A percentile compares a stretch with the other conserved stretches of the same genome.
These are phyloP conservation scores for Steinernema scapterisci DNA, from an alignment of 2,888 invertebrate genomes.

Conservation along the genomic window DNA sequence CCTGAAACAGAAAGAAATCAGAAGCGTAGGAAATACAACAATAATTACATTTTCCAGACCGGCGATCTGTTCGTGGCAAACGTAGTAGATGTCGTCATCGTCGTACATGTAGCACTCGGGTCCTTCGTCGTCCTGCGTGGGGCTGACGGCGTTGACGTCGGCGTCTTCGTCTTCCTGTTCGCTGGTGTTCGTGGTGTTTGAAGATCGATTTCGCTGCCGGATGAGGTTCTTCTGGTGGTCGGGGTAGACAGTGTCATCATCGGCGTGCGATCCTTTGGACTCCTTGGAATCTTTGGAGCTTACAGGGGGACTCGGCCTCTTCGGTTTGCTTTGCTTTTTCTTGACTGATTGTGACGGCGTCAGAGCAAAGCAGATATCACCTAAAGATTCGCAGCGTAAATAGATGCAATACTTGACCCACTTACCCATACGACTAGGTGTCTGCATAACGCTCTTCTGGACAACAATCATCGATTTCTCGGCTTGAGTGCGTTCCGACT, in stretches of 20 bases:
- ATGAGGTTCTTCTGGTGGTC: not conserved
- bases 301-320: not conserved
- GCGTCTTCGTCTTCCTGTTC: not conserved
- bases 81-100: slow-evolving; percentile 19
- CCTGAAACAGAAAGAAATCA: not conserved
- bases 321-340: not conserved
- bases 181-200: not conserved
- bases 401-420: not conserved
- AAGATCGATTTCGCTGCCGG: not conserved
- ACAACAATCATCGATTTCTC: not conserved
- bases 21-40: no score
- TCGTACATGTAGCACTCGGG: slow-evolving; percentile 21
- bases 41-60: slow-evolving; percentile 7
- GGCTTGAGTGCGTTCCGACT: not conserved
- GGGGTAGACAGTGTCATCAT: slow-evolving; percentile 15
- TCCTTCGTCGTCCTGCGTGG: slow-evolving; percentile 19
- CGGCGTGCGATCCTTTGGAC: not conserved
- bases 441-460: not conserved
- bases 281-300: not conserved
- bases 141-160: not conserved
- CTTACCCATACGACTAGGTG: not conserved
- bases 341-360: not conserved
- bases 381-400: not conserved
- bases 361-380: not conserved
- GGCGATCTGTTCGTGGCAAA: slow-evolving; percentile 29